Conservation (phyloP, 2,797 vertebrate species). For the Propithecus perrieri region DNA sequence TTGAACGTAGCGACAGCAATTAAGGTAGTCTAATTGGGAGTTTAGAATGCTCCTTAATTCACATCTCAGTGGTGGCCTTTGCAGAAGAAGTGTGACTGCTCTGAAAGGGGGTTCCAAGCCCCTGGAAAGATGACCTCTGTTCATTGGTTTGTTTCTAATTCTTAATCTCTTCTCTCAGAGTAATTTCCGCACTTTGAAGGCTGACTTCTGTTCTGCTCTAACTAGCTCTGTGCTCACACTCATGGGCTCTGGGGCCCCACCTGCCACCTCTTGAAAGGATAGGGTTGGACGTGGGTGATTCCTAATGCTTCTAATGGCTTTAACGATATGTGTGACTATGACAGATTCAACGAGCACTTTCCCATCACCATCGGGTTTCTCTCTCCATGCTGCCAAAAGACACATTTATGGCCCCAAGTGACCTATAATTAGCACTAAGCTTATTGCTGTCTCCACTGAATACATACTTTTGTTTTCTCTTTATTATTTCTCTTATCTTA, state of each 20-base stretch:
- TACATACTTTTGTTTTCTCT: background rate
- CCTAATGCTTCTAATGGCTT: conserved; percentile 40
- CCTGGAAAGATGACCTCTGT: background rate
- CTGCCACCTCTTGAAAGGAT: conserved; percentile 52
- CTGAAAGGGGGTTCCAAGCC: background rate
- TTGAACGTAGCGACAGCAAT: background rate
- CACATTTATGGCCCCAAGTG: conserved; percentile 24
- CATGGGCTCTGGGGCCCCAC: background rate
- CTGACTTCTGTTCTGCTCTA: background rate
- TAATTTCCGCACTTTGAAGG: background rate
- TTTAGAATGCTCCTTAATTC: background rate
- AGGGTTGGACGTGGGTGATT: background rate
- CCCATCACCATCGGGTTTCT: background rate
- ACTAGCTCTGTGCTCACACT: background rate
- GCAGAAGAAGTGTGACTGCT: background rate
- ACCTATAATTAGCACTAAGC: conserved; percentile 21
- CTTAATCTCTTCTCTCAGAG: conserved; percentile 20
- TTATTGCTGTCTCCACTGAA: conserved; percentile 44
- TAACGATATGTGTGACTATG: conserved; percentile 24
- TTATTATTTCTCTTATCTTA: conserved; percentile 4
- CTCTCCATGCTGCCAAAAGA: background rate
- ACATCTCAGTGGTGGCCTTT: background rate
- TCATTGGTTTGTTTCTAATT: conserved; percentile 40
- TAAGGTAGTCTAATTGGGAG: conserved; percentile 35
- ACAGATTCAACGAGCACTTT: conserved; percentile 12